Evolutionary conservation across 2,888 invertebrate species (phyloP), one percentile per base, ranked within the genome.

Genomic region (Oscheius sp.): DNA sequence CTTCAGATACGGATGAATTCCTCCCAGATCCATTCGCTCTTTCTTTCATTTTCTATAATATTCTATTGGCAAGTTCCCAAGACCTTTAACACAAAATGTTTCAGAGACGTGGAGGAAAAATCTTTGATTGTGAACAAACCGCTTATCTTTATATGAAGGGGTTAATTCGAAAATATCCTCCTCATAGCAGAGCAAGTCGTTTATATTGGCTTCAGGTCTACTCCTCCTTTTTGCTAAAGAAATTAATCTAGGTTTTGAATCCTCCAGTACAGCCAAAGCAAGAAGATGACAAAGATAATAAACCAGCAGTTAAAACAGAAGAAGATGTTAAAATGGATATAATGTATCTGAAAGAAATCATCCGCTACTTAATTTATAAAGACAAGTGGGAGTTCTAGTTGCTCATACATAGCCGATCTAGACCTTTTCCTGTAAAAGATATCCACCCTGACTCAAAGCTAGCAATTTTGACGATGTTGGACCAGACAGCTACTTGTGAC

Each of bases 21-120:
- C 2, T 61, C 15, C 45, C 45, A n/a, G 42, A 25, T 29, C 45
- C 61, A 42, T 2, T 6, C 42, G 45, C 45, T 15, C 6, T 61
- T 27, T 61, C 61, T 1, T 42, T 61, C 20, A 6, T 61, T 17
- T 61, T 61, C 29, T 33, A 61, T 17, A n/a, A 61, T 17, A 15
- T 61, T 1, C 6, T 45, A 5, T 12, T 3, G 31, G 45, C 12
- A 0, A 2, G 42, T 61, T 3, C 12, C 34, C 12, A 6, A 3
- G 15, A 23, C 17, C 15, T 8, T 29, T n/a, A 3, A 17, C 12
- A 27, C 6, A 15, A 27, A 6, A 6, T 8, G 6, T 8, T 52
- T n/a, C 34, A 55, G 55, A n/a, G 20, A 33, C 23, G 34, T 2
- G 4, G n/a, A 17, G 20, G 17, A 20, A 17, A 33, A 17, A 6